Evolutionary conservation across 2,888 invertebrate genomes (phyloP).

Genomic region (Drosophila neonasuta): DNA sequence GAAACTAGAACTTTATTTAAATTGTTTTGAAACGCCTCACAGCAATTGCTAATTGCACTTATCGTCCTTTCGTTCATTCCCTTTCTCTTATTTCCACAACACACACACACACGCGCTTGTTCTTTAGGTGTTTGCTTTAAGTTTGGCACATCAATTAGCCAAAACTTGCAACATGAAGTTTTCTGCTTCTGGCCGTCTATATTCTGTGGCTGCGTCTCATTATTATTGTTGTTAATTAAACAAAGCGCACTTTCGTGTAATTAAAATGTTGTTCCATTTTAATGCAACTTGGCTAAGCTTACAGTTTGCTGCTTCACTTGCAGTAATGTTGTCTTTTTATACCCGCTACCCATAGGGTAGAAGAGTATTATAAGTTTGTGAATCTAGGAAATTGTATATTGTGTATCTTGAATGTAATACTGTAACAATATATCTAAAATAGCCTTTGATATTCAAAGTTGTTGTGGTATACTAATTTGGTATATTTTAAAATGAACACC

Average conservation of each 20-base stretch:
- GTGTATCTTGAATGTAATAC: too few relatives aligned
- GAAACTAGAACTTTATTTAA: conserved; percentile 57
- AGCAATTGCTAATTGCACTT: conserved; percentile 35
- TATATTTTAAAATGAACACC: too few relatives aligned
- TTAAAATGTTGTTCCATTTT: conserved; percentile 36
- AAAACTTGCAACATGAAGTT: conserved; percentile 16
- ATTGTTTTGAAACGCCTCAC: conserved; percentile 57
- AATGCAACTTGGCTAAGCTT: conserved; percentile 15
- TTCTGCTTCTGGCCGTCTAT: neutral
- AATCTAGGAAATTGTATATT: too few relatives aligned
- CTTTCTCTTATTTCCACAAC: neutral
- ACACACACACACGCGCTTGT: neutral
- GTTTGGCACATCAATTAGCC: conserved; percentile 53
- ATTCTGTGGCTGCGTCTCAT: conserved; percentile 7
- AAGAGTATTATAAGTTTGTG: too few relatives aligned
- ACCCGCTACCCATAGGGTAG: too few relatives aligned
- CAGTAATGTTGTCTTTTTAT: neutral
- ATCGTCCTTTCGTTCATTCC: neutral
- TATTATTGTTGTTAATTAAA: conserved; percentile 49
- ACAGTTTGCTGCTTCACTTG: neutral
- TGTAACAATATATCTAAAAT: too few relatives aligned
- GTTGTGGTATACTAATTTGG: too few relatives aligned
- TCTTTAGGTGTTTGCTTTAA: conserved; percentile 43
- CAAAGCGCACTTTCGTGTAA: conserved; percentile 42
- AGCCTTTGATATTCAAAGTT: too few relatives aligned